Percentiles rank a stretch among this genome's conserved stretches.
Conservation (phyloP, 1,140 invertebrate genomes). For the Papilio dardanus region DNA sequence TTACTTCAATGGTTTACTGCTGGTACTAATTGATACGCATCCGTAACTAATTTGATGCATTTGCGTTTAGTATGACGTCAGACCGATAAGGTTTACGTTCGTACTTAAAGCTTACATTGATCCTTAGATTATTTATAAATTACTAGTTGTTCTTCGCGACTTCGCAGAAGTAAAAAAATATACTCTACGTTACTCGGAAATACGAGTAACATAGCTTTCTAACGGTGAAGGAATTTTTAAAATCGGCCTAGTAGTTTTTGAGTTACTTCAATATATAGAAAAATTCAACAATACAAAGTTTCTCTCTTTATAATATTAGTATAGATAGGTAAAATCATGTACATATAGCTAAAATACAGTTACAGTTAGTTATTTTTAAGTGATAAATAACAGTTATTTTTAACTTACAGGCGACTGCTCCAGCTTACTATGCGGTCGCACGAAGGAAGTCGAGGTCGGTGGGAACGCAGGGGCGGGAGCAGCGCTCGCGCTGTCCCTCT, state of each 20-base stretch:
- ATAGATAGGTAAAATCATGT: too few relatives aligned
- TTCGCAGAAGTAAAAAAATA: too few relatives aligned
- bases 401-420: conserved; percentile 59
- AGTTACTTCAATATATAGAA: too few relatives aligned
- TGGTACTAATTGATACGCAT: background rate
- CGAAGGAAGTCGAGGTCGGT: conserved; percentile 69
- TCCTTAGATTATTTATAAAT: background rate
- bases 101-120: background rate
- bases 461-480: conserved; percentile 59
- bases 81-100: background rate
- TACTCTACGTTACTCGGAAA: too few relatives aligned
- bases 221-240: too few relatives aligned
- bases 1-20: background rate
- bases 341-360: too few relatives aligned
- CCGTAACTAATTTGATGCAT: conserved; percentile 18
- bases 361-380: too few relatives aligned
- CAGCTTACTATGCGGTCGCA: conserved; percentile 73
- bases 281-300: too few relatives aligned
- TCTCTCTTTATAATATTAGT: too few relatives aligned
- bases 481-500: conserved; percentile 65
- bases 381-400: conserved; percentile 15
- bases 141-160: background rate
- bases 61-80: conserved; percentile 2
- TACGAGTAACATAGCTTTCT: too few relatives aligned
- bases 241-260: too few relatives aligned